Percentiles rank a stretch among this genome's conserved stretches.
Conservation (phyloP, 2,888 invertebrate genomes). For the Crepidodera aurea region DNA sequence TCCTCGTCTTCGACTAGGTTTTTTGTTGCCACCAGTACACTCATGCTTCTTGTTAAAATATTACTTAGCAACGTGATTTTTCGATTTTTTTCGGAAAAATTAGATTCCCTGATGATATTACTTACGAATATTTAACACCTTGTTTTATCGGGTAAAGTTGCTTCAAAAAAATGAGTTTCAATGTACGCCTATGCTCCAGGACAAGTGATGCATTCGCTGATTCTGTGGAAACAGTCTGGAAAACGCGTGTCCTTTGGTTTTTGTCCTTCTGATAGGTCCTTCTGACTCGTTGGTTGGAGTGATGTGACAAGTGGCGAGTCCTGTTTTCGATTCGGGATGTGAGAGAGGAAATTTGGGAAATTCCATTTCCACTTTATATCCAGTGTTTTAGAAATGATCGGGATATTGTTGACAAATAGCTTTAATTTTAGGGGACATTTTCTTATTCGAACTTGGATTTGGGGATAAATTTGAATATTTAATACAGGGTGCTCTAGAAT, state of each 20-base stretch:
- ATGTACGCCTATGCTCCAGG: background rate
- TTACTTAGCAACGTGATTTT: too few relatives aligned
- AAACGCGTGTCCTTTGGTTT: conserved; percentile 17
- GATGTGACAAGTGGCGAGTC: conserved; percentile 13
- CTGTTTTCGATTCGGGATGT: background rate
- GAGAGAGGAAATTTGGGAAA: background rate
- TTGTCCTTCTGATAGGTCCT: conserved; percentile 11
- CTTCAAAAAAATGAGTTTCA: too few relatives aligned
- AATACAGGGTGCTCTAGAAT: too few relatives aligned
- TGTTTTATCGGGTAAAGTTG: too few relatives aligned
- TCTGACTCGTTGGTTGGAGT: conserved; percentile 17
- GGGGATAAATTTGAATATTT: too few relatives aligned
- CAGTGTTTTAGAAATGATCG: background rate
- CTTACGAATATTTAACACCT: too few relatives aligned
- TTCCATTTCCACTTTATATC: background rate
- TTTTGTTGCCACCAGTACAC: too few relatives aligned
- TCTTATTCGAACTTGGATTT: background rate
- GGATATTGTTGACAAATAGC: background rate
- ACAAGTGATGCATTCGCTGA: background rate
- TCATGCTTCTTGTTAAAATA: too few relatives aligned
- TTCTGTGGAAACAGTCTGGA: conserved; percentile 3
- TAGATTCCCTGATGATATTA: too few relatives aligned
- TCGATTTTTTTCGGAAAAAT: too few relatives aligned
- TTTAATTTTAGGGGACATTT: background rate
- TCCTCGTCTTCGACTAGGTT: too few relatives aligned